Conservation (phyloP, 2,888 invertebrate species). For the Ypsolopha sequella region DNA sequence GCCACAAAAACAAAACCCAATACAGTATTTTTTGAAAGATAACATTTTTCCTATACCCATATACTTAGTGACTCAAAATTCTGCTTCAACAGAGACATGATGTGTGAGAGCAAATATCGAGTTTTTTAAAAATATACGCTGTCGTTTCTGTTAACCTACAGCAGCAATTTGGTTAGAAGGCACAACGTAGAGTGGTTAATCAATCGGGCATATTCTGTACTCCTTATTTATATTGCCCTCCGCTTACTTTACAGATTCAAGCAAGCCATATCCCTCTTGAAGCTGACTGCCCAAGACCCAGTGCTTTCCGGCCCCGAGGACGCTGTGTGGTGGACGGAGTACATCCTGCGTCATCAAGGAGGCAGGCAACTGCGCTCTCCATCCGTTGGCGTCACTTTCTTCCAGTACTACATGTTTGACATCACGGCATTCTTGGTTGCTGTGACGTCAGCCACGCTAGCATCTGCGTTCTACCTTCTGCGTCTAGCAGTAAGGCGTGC, state of each 20-base stretch:
- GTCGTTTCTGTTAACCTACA: no score
- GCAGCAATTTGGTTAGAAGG: no score
- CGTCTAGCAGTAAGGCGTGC: constrained; percentile 24
- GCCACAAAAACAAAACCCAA: no score
- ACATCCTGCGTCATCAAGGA: constrained; percentile 54
- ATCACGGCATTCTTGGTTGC: constrained; percentile 22
- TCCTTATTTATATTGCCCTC: no score
- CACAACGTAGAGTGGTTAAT: no score
- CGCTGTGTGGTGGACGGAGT: constrained; percentile 68
- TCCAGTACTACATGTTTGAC: constrained; percentile 51
- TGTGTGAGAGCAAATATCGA: no score
- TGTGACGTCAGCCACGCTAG: constrained; percentile 14
- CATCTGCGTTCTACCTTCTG: constrained; percentile 20
- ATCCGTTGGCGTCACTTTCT: constrained; percentile 37
- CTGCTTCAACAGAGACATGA: no score
- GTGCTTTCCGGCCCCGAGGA: constrained; percentile 53
- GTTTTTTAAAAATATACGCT: no score
- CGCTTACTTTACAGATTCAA: constrained; percentile 37
- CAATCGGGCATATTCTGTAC: no score
- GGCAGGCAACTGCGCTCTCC: constrained; percentile 54
- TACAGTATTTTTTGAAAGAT: no score
- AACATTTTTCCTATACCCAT: no score
- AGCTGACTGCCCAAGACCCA: constrained; percentile 28
- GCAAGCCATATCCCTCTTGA: constrained; percentile 32
- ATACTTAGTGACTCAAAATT: no score